A percentile compares a stretch with the other conserved stretches of the same genome.
phyloP scores from a whole-genome alignment of 2,888 invertebrate genomes.

The Chouioia cunea region DNA sequence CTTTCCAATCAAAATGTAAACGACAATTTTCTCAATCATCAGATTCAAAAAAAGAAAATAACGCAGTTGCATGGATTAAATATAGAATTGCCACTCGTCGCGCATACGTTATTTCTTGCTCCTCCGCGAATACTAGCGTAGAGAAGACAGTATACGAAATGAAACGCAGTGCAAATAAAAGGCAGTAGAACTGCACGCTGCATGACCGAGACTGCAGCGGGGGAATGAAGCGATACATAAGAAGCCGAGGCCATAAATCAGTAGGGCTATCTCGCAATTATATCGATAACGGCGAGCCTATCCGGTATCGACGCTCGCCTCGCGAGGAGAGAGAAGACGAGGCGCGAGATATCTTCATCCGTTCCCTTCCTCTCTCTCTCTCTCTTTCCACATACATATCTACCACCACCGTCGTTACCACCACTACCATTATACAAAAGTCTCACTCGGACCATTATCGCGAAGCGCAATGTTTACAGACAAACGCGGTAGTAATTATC shows the following conservation, averaged over 20 bases:
- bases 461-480: slow-evolving; percentile 43
- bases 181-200: background rate
- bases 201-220: slow-evolving; percentile 5
- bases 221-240: slow-evolving; percentile 48
- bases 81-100: background rate
- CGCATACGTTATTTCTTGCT: background rate
- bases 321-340: slow-evolving; percentile 30
- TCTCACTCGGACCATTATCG: slow-evolving; percentile 43
- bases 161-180: slow-evolving; percentile 9
- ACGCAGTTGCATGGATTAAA: background rate
- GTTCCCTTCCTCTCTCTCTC: slow-evolving; percentile 24
- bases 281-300: slow-evolving; percentile 61
- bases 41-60: background rate
- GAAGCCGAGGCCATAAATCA: slow-evolving; percentile 57
- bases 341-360: slow-evolving; percentile 57
- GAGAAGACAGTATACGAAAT: slow-evolving; percentile 15
- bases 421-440: background rate
- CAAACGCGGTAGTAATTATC: slow-evolving; percentile 50
- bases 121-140: slow-evolving; percentile 10
- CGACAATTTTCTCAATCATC: no score
- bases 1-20: no score
- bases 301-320: slow-evolving; percentile 55
- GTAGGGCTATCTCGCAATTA: slow-evolving; percentile 60
- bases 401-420: background rate
- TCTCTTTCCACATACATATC: slow-evolving; percentile 9